Percentiles rank a stretch among this genome's conserved stretches.
phyloP scores from a whole-genome alignment of 2,888 invertebrate genomes.

The Philaethria dido region DNA sequence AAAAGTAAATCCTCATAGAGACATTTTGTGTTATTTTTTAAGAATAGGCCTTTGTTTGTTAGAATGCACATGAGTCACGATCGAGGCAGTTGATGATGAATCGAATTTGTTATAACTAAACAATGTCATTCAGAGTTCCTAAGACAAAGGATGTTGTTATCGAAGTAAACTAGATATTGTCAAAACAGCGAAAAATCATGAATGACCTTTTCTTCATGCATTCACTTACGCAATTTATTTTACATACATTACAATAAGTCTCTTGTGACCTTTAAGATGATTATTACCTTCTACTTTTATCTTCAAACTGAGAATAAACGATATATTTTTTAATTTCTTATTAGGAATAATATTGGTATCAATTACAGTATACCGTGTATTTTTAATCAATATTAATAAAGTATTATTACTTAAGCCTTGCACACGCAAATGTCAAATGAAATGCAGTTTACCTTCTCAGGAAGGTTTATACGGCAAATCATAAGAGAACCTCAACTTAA shows the following conservation, averaged over 20 bases:
- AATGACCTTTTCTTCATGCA: not conserved
- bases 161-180: constrained; percentile 10
- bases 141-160: constrained; percentile 24
- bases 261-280: not conserved
- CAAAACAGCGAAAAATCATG: not conserved
- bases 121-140: constrained; percentile 16
- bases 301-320: not conserved
- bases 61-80: constrained; percentile 13
- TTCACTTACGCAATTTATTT: not conserved
- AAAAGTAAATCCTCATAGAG: no score
- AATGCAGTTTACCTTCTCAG: constrained; percentile 40
- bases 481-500: constrained; percentile 15
- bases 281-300: not conserved
- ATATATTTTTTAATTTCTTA: not conserved
- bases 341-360: constrained; percentile 1
- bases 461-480: constrained; percentile 30
- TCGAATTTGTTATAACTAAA: constrained; percentile 16
- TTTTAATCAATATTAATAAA: constrained; percentile 16
- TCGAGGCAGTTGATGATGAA: constrained; percentile 11
- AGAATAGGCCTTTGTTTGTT: constrained; percentile 14
- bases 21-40: no score
- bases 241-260: not conserved
- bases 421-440: constrained; percentile 41
- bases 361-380: not conserved
- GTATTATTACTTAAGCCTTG: constrained; percentile 32